Conservation (phyloP, 2,797 vertebrate genomes). For the Tokudaia muenninki region DNA sequence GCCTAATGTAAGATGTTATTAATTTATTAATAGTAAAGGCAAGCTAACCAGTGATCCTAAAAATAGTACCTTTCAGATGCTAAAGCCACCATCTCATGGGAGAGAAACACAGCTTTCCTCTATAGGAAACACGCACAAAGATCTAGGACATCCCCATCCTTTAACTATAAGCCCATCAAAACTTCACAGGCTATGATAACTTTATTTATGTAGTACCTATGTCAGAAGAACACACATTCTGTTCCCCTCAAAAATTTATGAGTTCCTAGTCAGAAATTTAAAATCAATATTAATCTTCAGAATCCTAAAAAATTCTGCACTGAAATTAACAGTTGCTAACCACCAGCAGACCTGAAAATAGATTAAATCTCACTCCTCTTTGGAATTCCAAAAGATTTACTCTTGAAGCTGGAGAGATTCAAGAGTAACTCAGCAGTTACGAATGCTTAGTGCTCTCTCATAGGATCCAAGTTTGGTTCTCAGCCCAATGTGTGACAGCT, state of each 20-base stretch:
- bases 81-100: constrained; percentile 64
- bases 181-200: not conserved
- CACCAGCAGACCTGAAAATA: constrained; percentile 22
- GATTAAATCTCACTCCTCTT: constrained; percentile 32
- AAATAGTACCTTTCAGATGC: constrained; percentile 69
- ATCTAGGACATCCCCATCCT: not conserved
- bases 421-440: no score
- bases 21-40: constrained; percentile 48
- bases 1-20: constrained; percentile 72
- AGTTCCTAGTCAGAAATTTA: constrained; percentile 77
- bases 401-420: not conserved
- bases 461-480: not conserved
- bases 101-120: constrained; percentile 23
- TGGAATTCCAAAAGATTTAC: not conserved
- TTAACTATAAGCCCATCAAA: not conserved
- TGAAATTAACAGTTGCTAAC: constrained; percentile 78
- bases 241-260: constrained; percentile 38
- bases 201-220: constrained; percentile 65
- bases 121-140: not conserved
- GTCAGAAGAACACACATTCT: constrained; percentile 20
- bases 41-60: constrained; percentile 62
- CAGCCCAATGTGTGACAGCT: not conserved
- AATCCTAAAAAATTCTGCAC: constrained; percentile 74
- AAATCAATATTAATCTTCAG: constrained; percentile 67
- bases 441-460: not conserved